These are phyloP conservation scores for Clarias batrachus DNA, from an alignment of 2,113 vertebrate genomes.

Conservation along the genomic window DNA sequence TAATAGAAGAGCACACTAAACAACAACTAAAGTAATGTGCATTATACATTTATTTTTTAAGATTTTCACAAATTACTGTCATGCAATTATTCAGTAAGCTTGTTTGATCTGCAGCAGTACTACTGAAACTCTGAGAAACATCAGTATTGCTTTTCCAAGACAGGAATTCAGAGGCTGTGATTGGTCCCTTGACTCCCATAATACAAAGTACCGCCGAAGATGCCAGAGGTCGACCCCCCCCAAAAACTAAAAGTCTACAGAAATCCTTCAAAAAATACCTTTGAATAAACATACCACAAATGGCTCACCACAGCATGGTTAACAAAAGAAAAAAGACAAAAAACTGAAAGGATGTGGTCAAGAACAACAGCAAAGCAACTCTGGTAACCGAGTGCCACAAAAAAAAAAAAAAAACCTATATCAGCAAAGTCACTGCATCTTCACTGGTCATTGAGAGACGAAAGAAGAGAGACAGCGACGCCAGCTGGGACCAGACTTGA, in stretches of 20 bases:
- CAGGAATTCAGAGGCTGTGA: neutral
- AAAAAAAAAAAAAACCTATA: neutral
- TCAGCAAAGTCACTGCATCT: constrained; percentile 49
- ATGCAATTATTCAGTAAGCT: neutral
- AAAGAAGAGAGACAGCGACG: constrained; percentile 57
- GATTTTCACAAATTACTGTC: neutral
- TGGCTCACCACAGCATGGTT: neutral
- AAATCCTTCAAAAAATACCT: neutral
- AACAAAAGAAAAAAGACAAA: neutral
- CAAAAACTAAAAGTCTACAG: neutral
- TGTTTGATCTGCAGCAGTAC: neutral
- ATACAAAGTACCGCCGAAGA: neutral
- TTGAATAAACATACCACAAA: constrained; percentile 6
- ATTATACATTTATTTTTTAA: neutral
- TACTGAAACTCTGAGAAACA: neutral
- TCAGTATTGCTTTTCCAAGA: no score
- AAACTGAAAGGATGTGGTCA: constrained; percentile 23
- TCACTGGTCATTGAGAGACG: constrained; percentile 44
- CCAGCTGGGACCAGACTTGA: constrained; percentile 64
- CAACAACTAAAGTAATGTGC: neutral
- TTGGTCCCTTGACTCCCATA: neutral
- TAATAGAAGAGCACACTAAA: neutral
- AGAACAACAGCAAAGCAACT: constrained; percentile 21
- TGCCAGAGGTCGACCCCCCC: neutral
- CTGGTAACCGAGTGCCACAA: neutral